phyloP scores from a whole-genome alignment of 2,888 invertebrate species.

The Eilema depressum region DNA sequence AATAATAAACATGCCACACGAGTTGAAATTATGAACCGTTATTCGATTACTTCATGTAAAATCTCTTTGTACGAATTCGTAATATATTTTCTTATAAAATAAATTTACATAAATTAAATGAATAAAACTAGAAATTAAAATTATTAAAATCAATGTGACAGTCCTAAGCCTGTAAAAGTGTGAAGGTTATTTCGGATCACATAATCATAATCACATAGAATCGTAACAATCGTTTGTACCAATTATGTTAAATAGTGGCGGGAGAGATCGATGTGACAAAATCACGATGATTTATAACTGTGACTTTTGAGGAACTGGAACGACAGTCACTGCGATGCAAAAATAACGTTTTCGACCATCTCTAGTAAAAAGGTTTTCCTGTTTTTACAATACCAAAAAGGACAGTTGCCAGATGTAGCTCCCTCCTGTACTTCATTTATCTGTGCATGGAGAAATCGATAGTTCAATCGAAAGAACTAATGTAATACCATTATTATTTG shows the following conservation, averaged over 20 bases:
- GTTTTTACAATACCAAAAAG: too few species aligned
- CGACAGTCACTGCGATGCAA: neutral
- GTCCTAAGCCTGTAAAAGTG: slow-evolving; percentile 17
- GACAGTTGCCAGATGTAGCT: too few species aligned
- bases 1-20: slow-evolving; percentile 14
- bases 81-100: neutral
- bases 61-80: neutral
- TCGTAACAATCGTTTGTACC: too few species aligned
- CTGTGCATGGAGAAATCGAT: too few species aligned
- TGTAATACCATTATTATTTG: neutral
- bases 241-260: too few species aligned
- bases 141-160: slow-evolving; percentile 11
- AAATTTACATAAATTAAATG: neutral
- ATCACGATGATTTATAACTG: neutral
- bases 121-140: neutral
- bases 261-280: neutral
- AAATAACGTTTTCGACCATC: neutral
- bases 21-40: neutral
- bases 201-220: too few species aligned
- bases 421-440: too few species aligned
- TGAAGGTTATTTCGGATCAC: slow-evolving; percentile 9
- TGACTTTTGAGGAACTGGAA: slow-evolving; percentile 1
- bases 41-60: neutral
- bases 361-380: too few species aligned
- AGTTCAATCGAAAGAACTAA: too few species aligned